These are phyloP conservation scores for Murina feae DNA, from an alignment of 2,113 vertebrate species.

Conservation along the genomic window DNA sequence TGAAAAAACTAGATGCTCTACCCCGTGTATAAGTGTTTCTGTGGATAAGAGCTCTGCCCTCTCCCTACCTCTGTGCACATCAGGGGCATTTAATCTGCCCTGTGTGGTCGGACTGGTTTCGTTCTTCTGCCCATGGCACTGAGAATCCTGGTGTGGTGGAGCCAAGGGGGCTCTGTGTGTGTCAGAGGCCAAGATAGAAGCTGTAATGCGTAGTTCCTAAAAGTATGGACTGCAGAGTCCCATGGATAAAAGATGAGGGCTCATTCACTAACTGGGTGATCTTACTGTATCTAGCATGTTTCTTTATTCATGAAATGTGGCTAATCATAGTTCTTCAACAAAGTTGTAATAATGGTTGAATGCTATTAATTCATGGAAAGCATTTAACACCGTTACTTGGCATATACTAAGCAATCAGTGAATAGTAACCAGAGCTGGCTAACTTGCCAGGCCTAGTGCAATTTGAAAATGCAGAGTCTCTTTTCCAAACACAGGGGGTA, in stretches of 20 bases:
- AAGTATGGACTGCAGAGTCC: neutral
- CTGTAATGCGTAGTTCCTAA: neutral
- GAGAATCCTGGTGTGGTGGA: fast-evolving
- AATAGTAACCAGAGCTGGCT: neutral
- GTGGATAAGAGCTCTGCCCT: neutral
- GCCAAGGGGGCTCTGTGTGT: neutral
- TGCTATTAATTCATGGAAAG: neutral
- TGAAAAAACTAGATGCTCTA: neutral
- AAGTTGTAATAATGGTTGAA: neutral
- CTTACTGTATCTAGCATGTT: neutral
- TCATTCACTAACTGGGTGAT: neutral
- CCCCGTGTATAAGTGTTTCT: neutral
- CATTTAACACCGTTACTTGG: neutral
- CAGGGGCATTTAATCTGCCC: neutral
- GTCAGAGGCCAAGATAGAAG: neutral
- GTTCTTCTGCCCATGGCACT: neutral
- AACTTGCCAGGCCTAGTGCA: neutral
- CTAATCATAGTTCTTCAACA: neutral
- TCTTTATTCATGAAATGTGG: neutral
- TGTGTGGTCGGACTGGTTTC: neutral
- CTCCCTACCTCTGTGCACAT: fast-evolving
- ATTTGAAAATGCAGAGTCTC: neutral
- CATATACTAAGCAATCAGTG: neutral
- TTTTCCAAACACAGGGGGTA: neutral
- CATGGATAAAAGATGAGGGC: neutral